Conservation (phyloP, 2,113 vertebrate species). For the Chlamydotis undulata region DNA sequence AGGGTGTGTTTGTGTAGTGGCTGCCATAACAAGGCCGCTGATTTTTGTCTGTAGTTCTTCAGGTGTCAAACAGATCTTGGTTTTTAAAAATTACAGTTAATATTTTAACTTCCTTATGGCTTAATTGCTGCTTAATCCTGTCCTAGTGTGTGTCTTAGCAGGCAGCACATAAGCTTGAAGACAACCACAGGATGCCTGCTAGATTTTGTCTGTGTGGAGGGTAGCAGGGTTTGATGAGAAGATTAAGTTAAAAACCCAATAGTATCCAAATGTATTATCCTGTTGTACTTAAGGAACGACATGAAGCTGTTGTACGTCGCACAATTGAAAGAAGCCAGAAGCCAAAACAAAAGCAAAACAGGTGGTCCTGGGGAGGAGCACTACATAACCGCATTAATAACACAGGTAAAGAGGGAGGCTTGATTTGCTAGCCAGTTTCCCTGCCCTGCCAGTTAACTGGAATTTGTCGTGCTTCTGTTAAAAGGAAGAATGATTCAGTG, state of each 20-base stretch:
- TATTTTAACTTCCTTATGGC: background rate
- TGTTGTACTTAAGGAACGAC: constrained; percentile 81
- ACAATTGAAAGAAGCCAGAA: constrained; percentile 91
- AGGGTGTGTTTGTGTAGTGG: background rate
- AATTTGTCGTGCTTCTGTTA: background rate
- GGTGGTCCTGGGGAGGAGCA: constrained; percentile 83
- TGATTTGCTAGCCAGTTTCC: background rate
- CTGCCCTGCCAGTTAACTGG: background rate
- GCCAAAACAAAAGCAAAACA: constrained; percentile 79
- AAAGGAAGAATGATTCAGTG: background rate
- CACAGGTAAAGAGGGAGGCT: constrained; percentile 74
- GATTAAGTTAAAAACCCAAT: background rate
- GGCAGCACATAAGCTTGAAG: background rate
- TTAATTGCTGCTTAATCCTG: background rate
- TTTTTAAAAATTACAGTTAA: background rate
- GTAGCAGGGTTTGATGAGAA: background rate
- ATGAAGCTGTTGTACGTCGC: constrained; percentile 88
- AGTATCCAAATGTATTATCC: background rate
- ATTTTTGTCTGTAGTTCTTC: background rate
- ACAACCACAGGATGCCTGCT: background rate
- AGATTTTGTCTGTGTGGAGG: background rate
- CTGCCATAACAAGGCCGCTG: background rate
- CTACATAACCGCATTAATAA: constrained; percentile 74
- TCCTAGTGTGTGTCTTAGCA: background rate
- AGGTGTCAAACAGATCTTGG: background rate